phyloP scores from a whole-genome alignment of 2,888 invertebrate genomes.

The Caradrina clavipalpis region DNA sequence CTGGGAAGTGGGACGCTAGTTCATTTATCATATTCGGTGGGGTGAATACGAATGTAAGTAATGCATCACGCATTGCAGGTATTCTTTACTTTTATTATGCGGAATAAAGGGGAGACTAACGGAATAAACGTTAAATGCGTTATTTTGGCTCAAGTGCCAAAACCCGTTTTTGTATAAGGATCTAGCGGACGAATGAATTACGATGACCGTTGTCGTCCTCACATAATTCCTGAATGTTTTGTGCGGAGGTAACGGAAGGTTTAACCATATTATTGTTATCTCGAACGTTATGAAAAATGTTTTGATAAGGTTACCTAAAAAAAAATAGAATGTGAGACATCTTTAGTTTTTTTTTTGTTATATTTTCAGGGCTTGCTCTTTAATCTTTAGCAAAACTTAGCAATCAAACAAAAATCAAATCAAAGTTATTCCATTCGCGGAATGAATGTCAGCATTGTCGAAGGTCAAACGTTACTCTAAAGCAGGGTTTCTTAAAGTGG shows the following conservation, averaged over 20 bases:
- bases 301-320: not conserved
- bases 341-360: not conserved
- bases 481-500: too few relatives aligned
- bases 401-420: not conserved
- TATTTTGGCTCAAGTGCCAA: conserved; percentile 56
- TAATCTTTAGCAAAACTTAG: not conserved
- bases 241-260: conserved; percentile 35
- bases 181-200: conserved; percentile 61
- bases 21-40: conserved; percentile 51
- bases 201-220: conserved; percentile 62
- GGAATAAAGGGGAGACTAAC: conserved; percentile 37
- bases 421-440: not conserved
- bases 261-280: conserved; percentile 31
- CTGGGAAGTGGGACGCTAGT: conserved; percentile 24
- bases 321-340: not conserved
- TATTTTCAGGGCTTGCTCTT: not conserved
- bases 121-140: conserved; percentile 45
- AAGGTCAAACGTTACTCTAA: not conserved
- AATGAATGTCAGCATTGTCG: not conserved
- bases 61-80: conserved; percentile 60
- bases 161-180: conserved; percentile 61
- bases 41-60: conserved; percentile 49
- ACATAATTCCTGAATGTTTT: conserved; percentile 60
- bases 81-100: conserved; percentile 46
- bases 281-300: not conserved